Evolutionary conservation across 1,140 invertebrate genomes (phyloP).

Genomic region (Nebria ingens): DNA sequence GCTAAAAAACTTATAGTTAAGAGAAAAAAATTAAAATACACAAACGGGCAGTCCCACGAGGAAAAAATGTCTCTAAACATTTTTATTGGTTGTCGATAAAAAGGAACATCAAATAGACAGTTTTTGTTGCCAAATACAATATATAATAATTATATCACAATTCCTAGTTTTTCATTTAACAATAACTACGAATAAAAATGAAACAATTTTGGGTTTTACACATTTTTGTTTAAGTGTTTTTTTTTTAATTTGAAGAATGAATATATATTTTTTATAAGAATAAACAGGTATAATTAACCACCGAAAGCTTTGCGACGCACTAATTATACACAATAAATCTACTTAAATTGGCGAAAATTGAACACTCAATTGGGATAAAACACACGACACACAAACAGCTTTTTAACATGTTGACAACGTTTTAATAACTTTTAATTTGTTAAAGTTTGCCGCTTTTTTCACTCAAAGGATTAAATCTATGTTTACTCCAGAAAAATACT

Average conservation of each 20-base stretch:
- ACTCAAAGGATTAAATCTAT: too few relatives aligned
- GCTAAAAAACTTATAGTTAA: conserved; percentile 5
- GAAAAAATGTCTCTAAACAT: neutral
- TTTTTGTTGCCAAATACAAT: conserved; percentile 26
- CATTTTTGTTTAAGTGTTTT: too few relatives aligned
- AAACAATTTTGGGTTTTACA: too few relatives aligned
- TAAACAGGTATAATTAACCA: conserved; percentile 7
- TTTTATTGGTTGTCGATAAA: neutral
- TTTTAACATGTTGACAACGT: too few relatives aligned
- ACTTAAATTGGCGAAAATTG: neutral
- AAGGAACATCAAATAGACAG: neutral
- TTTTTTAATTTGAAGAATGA: too few relatives aligned
- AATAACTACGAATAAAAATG: neutral
- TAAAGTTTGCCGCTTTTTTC: too few relatives aligned
- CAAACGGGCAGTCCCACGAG: neutral
- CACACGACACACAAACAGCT: conserved; percentile 7
- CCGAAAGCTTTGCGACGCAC: conserved; percentile 11
- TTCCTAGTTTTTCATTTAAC: conserved; percentile 23
- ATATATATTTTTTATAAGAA: too few relatives aligned
- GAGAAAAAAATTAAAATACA: neutral
- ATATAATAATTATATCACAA: conserved; percentile 32
- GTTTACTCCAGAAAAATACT: too few relatives aligned
- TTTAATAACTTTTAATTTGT: too few relatives aligned
- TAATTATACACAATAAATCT: neutral
- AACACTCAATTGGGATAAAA: conserved; percentile 10